Evolutionary conservation across 2,888 invertebrate species (phyloP), one percentile per base, ranked within the genome.

Genomic region (Acanthoscelides obtectus): DNA sequence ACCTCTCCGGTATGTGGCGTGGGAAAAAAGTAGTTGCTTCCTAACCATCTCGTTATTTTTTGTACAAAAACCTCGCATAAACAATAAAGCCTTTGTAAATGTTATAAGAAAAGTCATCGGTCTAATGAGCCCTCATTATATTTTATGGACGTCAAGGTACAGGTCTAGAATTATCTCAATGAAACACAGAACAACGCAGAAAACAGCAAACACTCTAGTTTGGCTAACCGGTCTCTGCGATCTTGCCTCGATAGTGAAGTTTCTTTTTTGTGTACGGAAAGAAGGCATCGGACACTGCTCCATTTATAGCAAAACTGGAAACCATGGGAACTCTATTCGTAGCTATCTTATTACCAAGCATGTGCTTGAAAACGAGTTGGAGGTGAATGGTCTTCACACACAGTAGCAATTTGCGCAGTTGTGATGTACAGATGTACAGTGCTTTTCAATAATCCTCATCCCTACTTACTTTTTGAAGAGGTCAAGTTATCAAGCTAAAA

Each of bases 301-400:
- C 76, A 73, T 77, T 77, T 77, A 77, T 76, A 76, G 76, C 70
- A 72, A 75, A 75, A 74, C 74, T 74, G 75, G 74, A 76, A 77
- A 74, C 70, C 77, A 76, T 77, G 77, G 76, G 77, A 77, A 77
- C 76, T 73, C 22, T 64, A 67, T 65, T 71, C 68, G 66, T 19
- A 67, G 22, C 67, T 22, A 67, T 22, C 67, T 67, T 22, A 22
- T 22, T 67, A 67, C 67, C 67, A 67, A 22, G n/a, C 20, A 45
- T 45, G 17, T 45, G 17, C 5, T 12, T 6, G 17, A 12, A 70
- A 68, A 70, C 45, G 45, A 17, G 45, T 45, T 45, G 45, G 12
- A 45, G 45, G 45, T 45, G 45, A 45, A 45, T 12, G 45, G 45
- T 45, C 45, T 45, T 45, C 12, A 12, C 45, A 45, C 45, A 12